phyloP scores from a whole-genome alignment of 2,888 invertebrate genomes.

The Fragum fragum region DNA sequence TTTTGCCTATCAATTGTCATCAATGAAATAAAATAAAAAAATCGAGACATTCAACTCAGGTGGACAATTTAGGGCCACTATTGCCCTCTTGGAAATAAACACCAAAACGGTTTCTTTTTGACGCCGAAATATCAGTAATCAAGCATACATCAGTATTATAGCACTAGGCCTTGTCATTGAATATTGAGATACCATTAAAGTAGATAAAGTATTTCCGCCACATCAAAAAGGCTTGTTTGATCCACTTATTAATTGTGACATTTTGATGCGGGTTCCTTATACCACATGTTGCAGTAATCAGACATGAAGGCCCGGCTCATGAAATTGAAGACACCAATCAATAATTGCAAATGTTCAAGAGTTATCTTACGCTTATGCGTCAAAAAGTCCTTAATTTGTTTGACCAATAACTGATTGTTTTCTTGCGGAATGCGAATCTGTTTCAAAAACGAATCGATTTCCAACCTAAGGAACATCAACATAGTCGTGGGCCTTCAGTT shows the following conservation, averaged over 20 bases:
- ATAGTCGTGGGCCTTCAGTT: conserved; percentile 39
- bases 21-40: no score
- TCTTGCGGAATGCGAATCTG: conserved; percentile 15
- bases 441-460: conserved; percentile 35
- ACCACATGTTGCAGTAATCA: conserved; percentile 22
- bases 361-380: not conserved
- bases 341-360: conserved; percentile 19
- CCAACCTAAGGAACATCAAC: conserved; percentile 30
- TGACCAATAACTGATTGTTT: not conserved
- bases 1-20: no score
- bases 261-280: conserved; percentile 6
- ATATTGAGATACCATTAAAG: conserved; percentile 35
- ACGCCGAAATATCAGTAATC: not conserved
- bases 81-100: conserved; percentile 6
- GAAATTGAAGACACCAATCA: conserved; percentile 30
- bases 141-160: conserved; percentile 10
- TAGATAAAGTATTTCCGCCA: not conserved
- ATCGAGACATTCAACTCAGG: no score
- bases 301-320: conserved; percentile 42
- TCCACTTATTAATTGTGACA: not conserved
- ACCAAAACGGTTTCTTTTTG: conserved; percentile 7
- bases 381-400: conserved; percentile 4
- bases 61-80: no score
- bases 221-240: conserved; percentile 1
- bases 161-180: conserved; percentile 37